These are phyloP conservation scores for Cetonia aurata DNA, from an alignment of 2,888 invertebrate species.

Conservation along the genomic window DNA sequence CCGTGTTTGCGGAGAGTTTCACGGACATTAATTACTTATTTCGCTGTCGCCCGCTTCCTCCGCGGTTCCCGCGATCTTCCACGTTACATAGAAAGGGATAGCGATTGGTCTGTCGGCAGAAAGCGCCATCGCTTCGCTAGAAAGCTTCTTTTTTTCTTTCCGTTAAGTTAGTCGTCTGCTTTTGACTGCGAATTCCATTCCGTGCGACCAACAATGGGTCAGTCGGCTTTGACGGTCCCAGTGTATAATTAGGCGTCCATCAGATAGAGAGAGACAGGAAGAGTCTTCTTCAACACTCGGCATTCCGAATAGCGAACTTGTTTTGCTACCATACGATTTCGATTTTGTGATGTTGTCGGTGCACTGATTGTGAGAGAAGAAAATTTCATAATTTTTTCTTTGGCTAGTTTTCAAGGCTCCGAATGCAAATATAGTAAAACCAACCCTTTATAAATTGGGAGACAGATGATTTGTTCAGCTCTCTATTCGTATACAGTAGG, in stretches of 20 bases:
- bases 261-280: neutral
- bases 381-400: too few species aligned
- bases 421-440: too few species aligned
- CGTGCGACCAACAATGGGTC: slow-evolving; percentile 13
- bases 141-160: neutral
- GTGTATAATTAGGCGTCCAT: slow-evolving; percentile 24
- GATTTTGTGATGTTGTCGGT: neutral
- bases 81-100: too few species aligned
- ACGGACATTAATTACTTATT: slow-evolving; percentile 14
- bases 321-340: slow-evolving; percentile 10
- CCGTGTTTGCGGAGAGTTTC: slow-evolving; percentile 16
- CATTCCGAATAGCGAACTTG: neutral
- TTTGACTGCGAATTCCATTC: slow-evolving; percentile 8
- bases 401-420: too few species aligned
- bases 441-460: too few species aligned
- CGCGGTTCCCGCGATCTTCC: neutral
- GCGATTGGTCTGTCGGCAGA: too few species aligned
- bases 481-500: too few species aligned
- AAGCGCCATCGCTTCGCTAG: too few species aligned
- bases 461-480: too few species aligned
- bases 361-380: too few species aligned
- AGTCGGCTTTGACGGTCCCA: slow-evolving; percentile 18
- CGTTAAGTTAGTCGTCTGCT: neutral
- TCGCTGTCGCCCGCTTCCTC: neutral
- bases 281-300: neutral